Evolutionary conservation across 2,797 vertebrate genomes (phyloP).

Genomic region (Schizopygopsis malacanthus): DNA sequence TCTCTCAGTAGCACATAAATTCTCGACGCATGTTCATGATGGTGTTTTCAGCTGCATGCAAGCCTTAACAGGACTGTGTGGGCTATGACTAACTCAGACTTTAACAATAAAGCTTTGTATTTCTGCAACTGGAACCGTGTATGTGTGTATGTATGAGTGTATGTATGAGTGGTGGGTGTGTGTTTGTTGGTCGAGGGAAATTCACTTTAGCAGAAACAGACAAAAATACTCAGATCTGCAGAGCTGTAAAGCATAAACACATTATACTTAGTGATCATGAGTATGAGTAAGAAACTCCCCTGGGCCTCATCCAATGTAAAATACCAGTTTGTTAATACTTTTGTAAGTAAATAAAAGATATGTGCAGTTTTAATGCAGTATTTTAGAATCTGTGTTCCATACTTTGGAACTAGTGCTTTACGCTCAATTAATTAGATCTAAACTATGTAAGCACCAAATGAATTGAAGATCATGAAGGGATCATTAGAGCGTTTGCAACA

Average conservation of each 20-base stretch:
- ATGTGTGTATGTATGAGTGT: slow-evolving; percentile 31
- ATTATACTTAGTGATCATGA: slow-evolving; percentile 5
- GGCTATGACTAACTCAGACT: slow-evolving; percentile 49
- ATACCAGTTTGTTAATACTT: neutral
- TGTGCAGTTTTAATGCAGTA: neutral
- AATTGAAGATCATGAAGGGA: neutral
- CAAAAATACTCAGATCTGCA: slow-evolving; percentile 13
- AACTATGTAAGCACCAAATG: neutral
- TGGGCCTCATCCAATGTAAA: neutral
- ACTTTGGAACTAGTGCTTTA: neutral
- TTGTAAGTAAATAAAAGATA: neutral
- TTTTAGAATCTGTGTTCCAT: neutral
- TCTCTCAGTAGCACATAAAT: slow-evolving; percentile 9
- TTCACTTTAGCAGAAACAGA: slow-evolving; percentile 17
- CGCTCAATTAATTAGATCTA: neutral
- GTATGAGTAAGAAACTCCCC: neutral
- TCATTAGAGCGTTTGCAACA: neutral
- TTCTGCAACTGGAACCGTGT: slow-evolving; percentile 44
- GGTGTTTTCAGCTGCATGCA: slow-evolving; percentile 51
- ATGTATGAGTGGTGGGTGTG: neutral
- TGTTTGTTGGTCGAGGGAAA: slow-evolving; percentile 32
- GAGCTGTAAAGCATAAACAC: slow-evolving; percentile 14
- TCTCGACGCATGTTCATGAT: slow-evolving; percentile 29
- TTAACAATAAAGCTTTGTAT: slow-evolving; percentile 73
- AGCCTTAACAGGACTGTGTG: slow-evolving; percentile 60